A percentile compares a stretch with the other conserved stretches of the same genome.
These are phyloP conservation scores for Urocyon cinereoargenteus DNA, from an alignment of 2,797 vertebrate species.

Conservation along the genomic window DNA sequence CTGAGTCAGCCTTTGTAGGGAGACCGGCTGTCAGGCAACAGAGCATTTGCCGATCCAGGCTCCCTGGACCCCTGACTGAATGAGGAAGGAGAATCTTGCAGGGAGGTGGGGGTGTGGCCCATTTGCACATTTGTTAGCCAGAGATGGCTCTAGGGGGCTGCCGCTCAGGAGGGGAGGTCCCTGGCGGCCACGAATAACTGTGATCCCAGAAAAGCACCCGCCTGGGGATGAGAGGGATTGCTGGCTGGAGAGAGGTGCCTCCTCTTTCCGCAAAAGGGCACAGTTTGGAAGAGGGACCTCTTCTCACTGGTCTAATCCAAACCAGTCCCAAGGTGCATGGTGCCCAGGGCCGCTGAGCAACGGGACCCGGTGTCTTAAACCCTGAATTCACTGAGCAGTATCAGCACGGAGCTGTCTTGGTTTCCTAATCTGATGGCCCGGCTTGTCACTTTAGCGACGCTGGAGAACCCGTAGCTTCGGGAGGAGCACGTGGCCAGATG, in stretches of 20 bases:
- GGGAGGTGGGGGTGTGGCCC: not conserved
- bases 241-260: not conserved
- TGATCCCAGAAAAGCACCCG: not conserved
- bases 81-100: not conserved
- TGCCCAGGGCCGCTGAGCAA: not conserved
- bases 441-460: not conserved
- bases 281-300: not conserved
- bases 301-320: not conserved
- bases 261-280: not conserved
- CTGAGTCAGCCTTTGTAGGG: not conserved
- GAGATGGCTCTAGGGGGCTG: not conserved
- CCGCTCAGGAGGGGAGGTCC: not conserved
- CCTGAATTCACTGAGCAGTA: not conserved
- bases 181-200: not conserved
- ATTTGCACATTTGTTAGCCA: not conserved
- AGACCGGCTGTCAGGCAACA: not conserved
- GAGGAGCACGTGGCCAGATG: not conserved
- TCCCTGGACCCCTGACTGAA: not conserved
- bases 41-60: not conserved
- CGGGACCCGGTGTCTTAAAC: rapidly evolving
- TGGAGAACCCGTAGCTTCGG: not conserved
- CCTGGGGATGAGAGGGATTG: not conserved
- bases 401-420: not conserved
- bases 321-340: rapidly evolving
- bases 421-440: not conserved